Evolutionary conservation across 2,113 vertebrate species (phyloP).

Genomic region (Connochaetes taurinus): DNA sequence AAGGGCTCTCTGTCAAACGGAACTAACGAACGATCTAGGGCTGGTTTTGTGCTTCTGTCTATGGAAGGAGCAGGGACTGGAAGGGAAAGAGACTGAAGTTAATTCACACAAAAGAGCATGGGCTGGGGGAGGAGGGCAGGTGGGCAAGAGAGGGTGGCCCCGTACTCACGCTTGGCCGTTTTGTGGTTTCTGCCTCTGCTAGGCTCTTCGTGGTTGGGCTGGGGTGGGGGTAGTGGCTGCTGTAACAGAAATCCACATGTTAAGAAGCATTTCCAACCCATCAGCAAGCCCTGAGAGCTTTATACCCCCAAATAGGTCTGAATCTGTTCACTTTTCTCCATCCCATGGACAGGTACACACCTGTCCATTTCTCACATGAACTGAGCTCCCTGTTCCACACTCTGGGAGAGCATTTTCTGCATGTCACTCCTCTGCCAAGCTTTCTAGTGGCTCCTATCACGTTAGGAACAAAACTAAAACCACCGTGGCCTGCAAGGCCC

Average conservation of each 20-base stretch:
- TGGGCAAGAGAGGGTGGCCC: not conserved
- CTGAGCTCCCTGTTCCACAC: not conserved
- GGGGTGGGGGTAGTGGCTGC: conserved; percentile 67
- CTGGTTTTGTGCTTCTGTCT: conserved; percentile 87
- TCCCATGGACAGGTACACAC: not conserved
- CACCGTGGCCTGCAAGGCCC: rapidly evolving
- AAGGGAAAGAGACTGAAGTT: not conserved
- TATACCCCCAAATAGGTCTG: not conserved
- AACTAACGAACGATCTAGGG: conserved; percentile 74
- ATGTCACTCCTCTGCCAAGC: not conserved
- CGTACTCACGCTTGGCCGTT: conserved; percentile 75
- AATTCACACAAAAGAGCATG: not conserved
- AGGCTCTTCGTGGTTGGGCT: conserved; percentile 71
- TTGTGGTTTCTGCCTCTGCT: conserved; percentile 71
- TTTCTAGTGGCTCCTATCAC: not conserved
- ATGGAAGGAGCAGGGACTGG: conserved; percentile 79
- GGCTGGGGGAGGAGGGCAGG: no score
- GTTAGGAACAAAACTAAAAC: not conserved
- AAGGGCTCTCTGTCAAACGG: conserved; percentile 76
- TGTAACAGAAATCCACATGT: not conserved
- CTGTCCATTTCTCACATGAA: not conserved
- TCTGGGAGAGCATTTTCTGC: not conserved
- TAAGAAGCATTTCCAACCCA: not conserved
- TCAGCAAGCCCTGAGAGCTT: not conserved
- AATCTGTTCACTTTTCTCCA: not conserved